Conservation (phyloP, 2,113 vertebrate genomes). For the Crotalus horridus region DNA sequence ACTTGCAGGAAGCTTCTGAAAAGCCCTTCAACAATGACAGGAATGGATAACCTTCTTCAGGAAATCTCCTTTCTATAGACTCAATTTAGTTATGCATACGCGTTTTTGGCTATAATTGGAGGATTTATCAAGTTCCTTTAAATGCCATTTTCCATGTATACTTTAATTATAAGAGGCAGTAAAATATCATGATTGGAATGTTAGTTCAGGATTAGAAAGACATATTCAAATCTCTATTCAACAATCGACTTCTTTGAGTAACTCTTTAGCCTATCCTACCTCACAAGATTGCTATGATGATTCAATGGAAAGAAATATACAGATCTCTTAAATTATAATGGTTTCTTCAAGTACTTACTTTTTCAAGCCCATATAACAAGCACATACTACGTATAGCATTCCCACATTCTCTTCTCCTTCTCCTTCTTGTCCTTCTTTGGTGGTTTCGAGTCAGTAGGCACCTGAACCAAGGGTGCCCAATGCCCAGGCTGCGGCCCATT, state of each 20-base stretch:
- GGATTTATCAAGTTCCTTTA: background rate
- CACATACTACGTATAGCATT: background rate
- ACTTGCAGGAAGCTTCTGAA: background rate
- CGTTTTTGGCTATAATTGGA: background rate
- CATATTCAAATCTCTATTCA: background rate
- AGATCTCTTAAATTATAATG: slow-evolving; percentile 3
- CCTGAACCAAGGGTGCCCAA: too few relatives aligned
- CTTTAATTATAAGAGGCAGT: background rate
- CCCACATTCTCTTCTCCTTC: background rate
- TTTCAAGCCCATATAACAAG: background rate
- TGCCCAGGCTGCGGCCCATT: too few relatives aligned
- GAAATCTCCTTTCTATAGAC: background rate
- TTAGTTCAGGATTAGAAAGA: background rate
- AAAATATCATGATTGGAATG: background rate
- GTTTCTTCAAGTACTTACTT: background rate
- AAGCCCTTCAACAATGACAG: background rate
- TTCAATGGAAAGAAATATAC: background rate
- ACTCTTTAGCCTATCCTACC: background rate
- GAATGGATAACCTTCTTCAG: background rate
- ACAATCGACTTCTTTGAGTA: background rate
- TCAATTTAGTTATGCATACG: background rate
- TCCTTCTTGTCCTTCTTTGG: background rate
- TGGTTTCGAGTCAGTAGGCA: background rate
- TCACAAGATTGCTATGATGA: background rate
- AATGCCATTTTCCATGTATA: background rate